phyloP scores from a whole-genome alignment of 2,113 vertebrate species.

The Cephalophus harveyi region DNA sequence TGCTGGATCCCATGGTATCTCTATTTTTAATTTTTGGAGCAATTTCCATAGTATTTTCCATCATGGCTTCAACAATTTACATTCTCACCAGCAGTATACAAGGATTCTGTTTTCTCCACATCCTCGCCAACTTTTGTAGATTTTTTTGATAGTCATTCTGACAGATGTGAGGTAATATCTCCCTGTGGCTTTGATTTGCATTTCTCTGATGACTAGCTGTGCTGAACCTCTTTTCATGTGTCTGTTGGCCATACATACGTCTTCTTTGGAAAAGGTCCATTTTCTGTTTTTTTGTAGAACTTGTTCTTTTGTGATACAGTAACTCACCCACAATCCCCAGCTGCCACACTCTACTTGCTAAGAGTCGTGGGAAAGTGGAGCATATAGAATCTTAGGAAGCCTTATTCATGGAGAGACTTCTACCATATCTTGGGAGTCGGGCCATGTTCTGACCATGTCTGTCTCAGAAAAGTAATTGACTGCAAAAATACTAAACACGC shows the following conservation, averaged over 20 bases:
- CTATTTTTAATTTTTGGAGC: neutral
- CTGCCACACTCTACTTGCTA: neutral
- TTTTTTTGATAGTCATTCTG: neutral
- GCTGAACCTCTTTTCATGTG: neutral
- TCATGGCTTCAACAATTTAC: too few relatives aligned
- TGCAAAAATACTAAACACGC: too few relatives aligned
- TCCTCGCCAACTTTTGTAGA: neutral
- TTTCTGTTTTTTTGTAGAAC: neutral
- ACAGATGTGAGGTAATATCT: neutral
- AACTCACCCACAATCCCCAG: neutral
- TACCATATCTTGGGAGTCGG: too few relatives aligned
- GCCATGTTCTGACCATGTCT: too few relatives aligned
- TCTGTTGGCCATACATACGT: accelerated
- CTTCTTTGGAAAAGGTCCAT: neutral
- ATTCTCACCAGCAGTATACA: neutral
- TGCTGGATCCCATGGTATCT: neutral
- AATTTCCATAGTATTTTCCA: neutral
- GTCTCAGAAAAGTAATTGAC: too few relatives aligned
- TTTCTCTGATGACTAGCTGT: neutral
- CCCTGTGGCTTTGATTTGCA: neutral
- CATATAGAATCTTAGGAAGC: neutral
- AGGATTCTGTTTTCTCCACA: neutral
- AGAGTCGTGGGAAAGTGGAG: neutral
- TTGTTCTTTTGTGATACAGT: neutral
- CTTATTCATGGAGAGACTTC: too few relatives aligned